A percentile compares a stretch with the other conserved stretches of the same genome.
phyloP scores from a whole-genome alignment of 1,140 invertebrate species.

The Euura saliciscinereae region DNA sequence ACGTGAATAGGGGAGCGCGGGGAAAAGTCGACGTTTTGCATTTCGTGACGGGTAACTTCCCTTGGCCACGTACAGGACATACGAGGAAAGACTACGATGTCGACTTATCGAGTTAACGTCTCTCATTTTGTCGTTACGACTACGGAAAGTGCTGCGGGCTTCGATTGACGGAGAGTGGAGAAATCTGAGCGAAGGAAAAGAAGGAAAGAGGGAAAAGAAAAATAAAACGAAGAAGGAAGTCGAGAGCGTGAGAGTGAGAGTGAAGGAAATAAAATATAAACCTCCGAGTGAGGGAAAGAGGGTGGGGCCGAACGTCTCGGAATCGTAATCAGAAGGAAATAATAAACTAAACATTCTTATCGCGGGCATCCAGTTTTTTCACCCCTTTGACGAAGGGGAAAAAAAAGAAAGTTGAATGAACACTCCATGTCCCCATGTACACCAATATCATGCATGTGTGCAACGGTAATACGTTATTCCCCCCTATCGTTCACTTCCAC shows the following conservation, averaged over 20 bases:
- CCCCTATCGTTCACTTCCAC: neutral
- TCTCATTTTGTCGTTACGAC: too few species aligned
- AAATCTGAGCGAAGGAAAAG: neutral
- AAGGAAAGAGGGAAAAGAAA: neutral
- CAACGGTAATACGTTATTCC: neutral
- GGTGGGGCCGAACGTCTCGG: neutral
- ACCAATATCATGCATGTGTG: neutral
- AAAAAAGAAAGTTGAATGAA: neutral
- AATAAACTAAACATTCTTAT: constrained; percentile 4
- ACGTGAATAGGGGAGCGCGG: too few species aligned
- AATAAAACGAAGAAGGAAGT: neutral
- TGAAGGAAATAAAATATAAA: neutral
- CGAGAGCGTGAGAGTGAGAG: neutral
- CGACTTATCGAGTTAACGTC: too few species aligned
- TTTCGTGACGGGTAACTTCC: too few species aligned
- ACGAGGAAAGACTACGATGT: too few species aligned
- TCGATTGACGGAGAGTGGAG: too few species aligned
- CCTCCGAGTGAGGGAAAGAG: neutral
- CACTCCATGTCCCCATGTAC: neutral
- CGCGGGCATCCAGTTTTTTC: neutral
- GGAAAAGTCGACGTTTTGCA: too few species aligned
- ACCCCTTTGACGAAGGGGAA: neutral
- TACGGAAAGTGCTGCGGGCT: too few species aligned
- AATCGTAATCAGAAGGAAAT: neutral
- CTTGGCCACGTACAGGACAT: too few species aligned